Evolutionary conservation across 2,888 invertebrate genomes (phyloP), one percentile per base, ranked within the genome.

Genomic region (Apodemia mormo): DNA sequence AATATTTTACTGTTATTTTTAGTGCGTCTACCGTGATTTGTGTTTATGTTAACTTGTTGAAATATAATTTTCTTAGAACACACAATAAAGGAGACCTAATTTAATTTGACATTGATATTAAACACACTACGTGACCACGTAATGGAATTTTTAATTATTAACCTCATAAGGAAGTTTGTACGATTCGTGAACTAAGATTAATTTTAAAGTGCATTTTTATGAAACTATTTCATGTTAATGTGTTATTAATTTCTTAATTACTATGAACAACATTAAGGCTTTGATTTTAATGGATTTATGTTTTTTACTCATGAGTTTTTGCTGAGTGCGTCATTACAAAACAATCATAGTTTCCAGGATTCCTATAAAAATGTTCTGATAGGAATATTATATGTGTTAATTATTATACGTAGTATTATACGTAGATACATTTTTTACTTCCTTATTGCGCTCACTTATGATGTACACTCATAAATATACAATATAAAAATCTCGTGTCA

Each of bases 1-100:
- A 75, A 69, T 43, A 69, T 29, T 68, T 68, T 70, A 78, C 72
- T 72, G 76, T 76, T 75, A 75, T 66, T 70, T 77, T 65, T 68
- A 68, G 69, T 66, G 67, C 72, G 66, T 71, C 70, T 75, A 61
- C 12, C 37, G 2, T 61, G 61, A 61, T 61, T 61, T 61, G 61
- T 61, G 61, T 61, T 61, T 61, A 61, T 61, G 37, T 61, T 14
- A 33, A 37, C 61, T n/a, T 61, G 61, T 61, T 61, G 7, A 61
- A 58, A 58, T 58, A 30, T 29, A 14, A 37, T 14, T 58, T 61
- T 61, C 61, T 61, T 61, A 61, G 61, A 61, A 61, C 61, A 61
- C 30, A 61, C 12, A 14, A 61, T 52, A 52, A n/a, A 52, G 14
- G 52, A 52, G 52, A 61, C 61, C 10, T 14, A 61, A 61, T 61